These are phyloP conservation scores for Drosophila formosana DNA, from an alignment of 2,888 invertebrate genomes.

Conservation along the genomic window DNA sequence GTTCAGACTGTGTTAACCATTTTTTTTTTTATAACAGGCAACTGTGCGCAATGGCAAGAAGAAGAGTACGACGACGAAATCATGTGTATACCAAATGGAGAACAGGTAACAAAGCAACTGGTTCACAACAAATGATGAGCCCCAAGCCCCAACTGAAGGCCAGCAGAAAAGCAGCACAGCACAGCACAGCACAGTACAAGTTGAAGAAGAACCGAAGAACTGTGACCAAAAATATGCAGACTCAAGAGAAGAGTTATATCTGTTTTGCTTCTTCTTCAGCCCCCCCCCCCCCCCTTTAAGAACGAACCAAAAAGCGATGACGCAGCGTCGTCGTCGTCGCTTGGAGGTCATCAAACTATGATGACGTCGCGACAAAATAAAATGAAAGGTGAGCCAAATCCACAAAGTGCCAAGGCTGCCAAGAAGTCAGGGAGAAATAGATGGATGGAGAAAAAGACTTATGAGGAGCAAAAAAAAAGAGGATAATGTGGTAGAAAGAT, in stretches of 20 bases:
- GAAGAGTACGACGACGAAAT: slow-evolving; percentile 36
- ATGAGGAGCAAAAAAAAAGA: background rate
- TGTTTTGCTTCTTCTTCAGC: slow-evolving; percentile 2
- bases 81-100: slow-evolving; percentile 52
- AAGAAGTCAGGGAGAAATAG: background rate
- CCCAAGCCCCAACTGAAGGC: slow-evolving; percentile 55
- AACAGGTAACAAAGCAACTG: slow-evolving; percentile 65
- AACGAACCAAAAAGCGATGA: slow-evolving; percentile 66
- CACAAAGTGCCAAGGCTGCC: slow-evolving; percentile 3
- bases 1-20: slow-evolving; percentile 22
- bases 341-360: slow-evolving; percentile 81
- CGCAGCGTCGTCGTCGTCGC: slow-evolving; percentile 54
- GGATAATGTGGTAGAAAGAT: background rate
- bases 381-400: slow-evolving; percentile 25
- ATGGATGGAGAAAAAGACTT: background rate
- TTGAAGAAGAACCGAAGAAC: slow-evolving; percentile 39
- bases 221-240: slow-evolving; percentile 72
- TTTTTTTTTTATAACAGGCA: slow-evolving; percentile 30
- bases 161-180: slow-evolving; percentile 15
- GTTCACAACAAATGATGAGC: slow-evolving; percentile 52
- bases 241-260: slow-evolving; percentile 50
- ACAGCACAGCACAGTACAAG: slow-evolving; percentile 1
- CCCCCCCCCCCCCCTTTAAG: slow-evolving; percentile 4
- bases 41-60: slow-evolving; percentile 40
- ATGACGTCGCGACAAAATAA: slow-evolving; percentile 63